Evolutionary conservation across 2,888 invertebrate genomes (phyloP).

Genomic region (Homarus gammarus): DNA sequence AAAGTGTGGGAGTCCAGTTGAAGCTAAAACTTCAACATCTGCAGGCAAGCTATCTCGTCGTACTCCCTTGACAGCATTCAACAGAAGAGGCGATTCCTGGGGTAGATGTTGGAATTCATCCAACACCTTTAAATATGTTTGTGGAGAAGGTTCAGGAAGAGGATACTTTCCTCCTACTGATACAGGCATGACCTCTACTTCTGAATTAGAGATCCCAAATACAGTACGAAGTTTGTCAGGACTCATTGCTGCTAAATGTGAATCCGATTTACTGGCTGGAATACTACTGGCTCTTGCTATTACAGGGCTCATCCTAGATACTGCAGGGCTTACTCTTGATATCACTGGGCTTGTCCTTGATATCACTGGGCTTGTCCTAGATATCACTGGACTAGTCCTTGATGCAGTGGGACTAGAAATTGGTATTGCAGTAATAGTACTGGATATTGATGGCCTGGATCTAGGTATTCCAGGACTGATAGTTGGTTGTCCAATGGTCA

Average conservation of each 20-base stretch:
- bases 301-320: constrained; percentile 32
- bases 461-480: not conserved
- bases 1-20: constrained; percentile 4
- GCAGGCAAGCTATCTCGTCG: not conserved
- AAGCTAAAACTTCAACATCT: not conserved
- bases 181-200: constrained; percentile 68
- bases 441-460: constrained; percentile 24
- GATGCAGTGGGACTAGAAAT: constrained; percentile 19
- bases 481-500: constrained; percentile 3
- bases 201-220: constrained; percentile 65
- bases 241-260: constrained; percentile 27
- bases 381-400: not conserved
- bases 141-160: constrained; percentile 44
- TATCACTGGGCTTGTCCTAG: not conserved
- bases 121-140: constrained; percentile 35
- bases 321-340: constrained; percentile 30
- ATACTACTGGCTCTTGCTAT: constrained; percentile 13
- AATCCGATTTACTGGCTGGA: constrained; percentile 24
- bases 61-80: constrained; percentile 24
- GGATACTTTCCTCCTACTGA: constrained; percentile 15
- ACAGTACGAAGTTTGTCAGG: constrained; percentile 36
- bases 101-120: constrained; percentile 31
- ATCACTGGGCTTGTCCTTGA: not conserved
- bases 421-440: not conserved
- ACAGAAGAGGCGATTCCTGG: constrained; percentile 40